Evolutionary conservation across 1,140 invertebrate genomes (phyloP).

Genomic region (Gerris buenoi): DNA sequence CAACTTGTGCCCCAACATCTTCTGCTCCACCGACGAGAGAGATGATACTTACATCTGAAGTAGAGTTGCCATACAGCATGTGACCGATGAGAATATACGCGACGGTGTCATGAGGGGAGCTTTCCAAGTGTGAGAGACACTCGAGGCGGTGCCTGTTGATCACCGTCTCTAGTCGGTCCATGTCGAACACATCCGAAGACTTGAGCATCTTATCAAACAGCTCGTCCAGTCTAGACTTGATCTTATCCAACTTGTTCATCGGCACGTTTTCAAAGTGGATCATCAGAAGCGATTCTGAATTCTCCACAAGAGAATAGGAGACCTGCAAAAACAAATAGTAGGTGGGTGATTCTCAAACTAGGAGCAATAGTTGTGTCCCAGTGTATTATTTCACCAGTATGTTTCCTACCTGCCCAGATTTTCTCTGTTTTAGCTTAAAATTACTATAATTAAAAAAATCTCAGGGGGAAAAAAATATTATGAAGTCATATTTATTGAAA

Average conservation of each 20-base stretch:
- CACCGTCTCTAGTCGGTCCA: slow-evolving; percentile 54
- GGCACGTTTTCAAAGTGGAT: slow-evolving; percentile 66
- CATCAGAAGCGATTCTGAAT: slow-evolving; percentile 49
- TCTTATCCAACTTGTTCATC: slow-evolving; percentile 41
- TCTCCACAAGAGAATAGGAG: slow-evolving; percentile 49
- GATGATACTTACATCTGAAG: slow-evolving; percentile 61
- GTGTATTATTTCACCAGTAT: too few species aligned
- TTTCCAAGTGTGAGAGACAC: slow-evolving; percentile 54
- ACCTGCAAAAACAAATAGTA: too few species aligned
- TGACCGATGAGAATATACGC: slow-evolving; percentile 65
- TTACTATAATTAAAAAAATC: too few species aligned
- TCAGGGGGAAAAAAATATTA: too few species aligned
- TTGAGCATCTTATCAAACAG: slow-evolving; percentile 35
- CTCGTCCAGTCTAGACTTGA: slow-evolving; percentile 42
- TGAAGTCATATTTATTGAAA: too few species aligned
- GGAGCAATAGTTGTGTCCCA: too few species aligned
- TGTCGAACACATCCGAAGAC: slow-evolving; percentile 46
- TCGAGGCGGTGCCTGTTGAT: slow-evolving; percentile 57
- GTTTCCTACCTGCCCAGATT: too few species aligned
- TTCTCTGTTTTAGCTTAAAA: too few species aligned
- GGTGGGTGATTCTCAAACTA: too few species aligned
- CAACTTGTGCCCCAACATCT: too few species aligned
- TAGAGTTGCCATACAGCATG: slow-evolving; percentile 59
- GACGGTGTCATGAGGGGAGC: slow-evolving; percentile 54
- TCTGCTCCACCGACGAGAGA: too few species aligned